Base-by-base conservation (phyloP, 2,888 invertebrate species). In the Argyra leucocephala region DNA sequence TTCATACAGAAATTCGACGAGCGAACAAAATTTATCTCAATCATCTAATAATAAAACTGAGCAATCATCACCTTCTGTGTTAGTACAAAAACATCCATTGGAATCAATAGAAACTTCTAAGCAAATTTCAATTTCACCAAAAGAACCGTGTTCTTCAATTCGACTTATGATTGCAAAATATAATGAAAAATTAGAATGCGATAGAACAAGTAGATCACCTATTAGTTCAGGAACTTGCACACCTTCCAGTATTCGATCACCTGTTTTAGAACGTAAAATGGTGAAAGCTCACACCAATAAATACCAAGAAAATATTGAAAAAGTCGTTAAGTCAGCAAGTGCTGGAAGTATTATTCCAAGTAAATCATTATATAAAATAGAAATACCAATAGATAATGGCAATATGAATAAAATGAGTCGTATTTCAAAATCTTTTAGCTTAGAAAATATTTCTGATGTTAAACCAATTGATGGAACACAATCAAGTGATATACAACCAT, bases 151-250 rank as follows among this genome's bases (percentile, higher is more conserved):
- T 1, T 88, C 88, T 0, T 86, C 86, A 60, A 88, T 89, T 58
- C 79, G 85, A 61, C 82, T 87, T 65, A 89, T 88, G 87, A 85
- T 88, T 72, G 87, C 86, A 61, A 83, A 85, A 69, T 88, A 88
- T 72, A 76, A 71, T 61, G 70, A 72, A 65, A 70, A 67, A 48
- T 66, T 72, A 63, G 65, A 69, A 66, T 36, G 68, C 79, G 83
- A 82, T 22, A 80, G 80, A 48, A 78, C 80, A 2, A 70, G 65
- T 3, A 69, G 63, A 24, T 82, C 81, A 64, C 81, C 70, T 21
- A 75, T 82, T 7, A 85, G 84, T 70, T 86, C 86, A 71, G 87
- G 86, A 4, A 82, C 85, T 2, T 84, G 83, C n/a, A 87, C 87
- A 1, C 87, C 87, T 3, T 75, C 81, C 3, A 84, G 84, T 10